A percentile compares a stretch with the other conserved stretches of the same genome.
Evolutionary conservation across 1,140 invertebrate species (phyloP).

Genomic region (Rhyacophila brunnea): DNA sequence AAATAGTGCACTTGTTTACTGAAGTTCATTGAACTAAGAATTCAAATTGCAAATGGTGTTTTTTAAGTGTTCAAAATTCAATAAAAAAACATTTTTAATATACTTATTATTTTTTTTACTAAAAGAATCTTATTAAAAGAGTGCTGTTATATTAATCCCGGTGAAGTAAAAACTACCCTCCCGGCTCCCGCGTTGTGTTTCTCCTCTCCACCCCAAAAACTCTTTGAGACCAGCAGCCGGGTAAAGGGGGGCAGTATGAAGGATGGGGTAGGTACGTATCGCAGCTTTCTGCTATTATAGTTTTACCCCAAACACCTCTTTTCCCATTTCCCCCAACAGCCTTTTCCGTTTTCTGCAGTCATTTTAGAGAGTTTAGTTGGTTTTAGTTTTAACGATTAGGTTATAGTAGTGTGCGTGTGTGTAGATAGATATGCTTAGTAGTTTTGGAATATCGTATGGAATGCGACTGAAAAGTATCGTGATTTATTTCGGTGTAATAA

Average conservation of each 20-base stretch:
- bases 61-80: too few species aligned
- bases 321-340: not conserved
- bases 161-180: not conserved
- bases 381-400: constrained; percentile 30
- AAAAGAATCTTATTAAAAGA: too few species aligned
- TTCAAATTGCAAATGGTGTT: too few species aligned
- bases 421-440: too few species aligned
- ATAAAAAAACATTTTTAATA: too few species aligned
- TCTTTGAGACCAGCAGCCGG: not conserved
- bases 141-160: too few species aligned
- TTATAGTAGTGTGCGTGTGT: not conserved
- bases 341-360: constrained; percentile 22
- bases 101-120: too few species aligned
- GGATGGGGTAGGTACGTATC: constrained; percentile 21
- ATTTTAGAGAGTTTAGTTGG: constrained; percentile 11
- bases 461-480: too few species aligned
- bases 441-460: too few species aligned
- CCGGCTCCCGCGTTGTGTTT: not conserved
- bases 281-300: constrained; percentile 32
- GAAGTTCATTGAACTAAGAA: too few species aligned
- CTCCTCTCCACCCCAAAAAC: not conserved
- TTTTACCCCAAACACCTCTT: constrained; percentile 16
- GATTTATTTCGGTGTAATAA: too few species aligned
- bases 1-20: too few species aligned
- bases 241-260: constrained; percentile 9